Conservation (phyloP, 2,888 invertebrate species). For the Pegoplata infirma region DNA sequence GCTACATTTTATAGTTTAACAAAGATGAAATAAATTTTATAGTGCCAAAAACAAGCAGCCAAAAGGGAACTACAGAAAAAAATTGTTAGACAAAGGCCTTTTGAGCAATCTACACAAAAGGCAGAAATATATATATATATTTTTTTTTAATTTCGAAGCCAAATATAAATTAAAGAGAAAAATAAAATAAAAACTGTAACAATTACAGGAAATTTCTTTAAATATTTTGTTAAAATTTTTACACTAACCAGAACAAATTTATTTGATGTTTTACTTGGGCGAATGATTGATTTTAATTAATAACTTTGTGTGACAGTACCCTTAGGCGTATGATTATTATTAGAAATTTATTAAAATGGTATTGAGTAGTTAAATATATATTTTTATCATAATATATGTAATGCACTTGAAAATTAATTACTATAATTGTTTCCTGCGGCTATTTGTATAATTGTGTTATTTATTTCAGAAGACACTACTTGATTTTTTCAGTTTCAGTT, state of each 20-base stretch:
- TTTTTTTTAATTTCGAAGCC: neutral
- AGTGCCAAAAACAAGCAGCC: constrained; percentile 41
- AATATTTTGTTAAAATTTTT: neutral
- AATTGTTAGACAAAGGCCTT: constrained; percentile 30
- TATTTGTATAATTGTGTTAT: too few relatives aligned
- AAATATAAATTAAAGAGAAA: neutral
- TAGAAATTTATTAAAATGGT: neutral
- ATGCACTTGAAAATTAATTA: too few relatives aligned
- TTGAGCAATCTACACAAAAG: neutral
- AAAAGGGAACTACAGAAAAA: constrained; percentile 27
- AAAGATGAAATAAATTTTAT: constrained; percentile 35
- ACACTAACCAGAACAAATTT: neutral
- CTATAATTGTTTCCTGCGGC: too few relatives aligned
- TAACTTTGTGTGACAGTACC: neutral
- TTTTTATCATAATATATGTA: too few relatives aligned
- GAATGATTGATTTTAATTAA: neutral
- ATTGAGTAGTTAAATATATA: too few relatives aligned
- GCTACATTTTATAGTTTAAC: constrained; percentile 41
- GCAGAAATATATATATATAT: neutral
- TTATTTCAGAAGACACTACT: too few relatives aligned
- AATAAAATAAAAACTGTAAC: neutral
- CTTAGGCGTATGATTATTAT: neutral
- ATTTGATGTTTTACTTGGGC: neutral
- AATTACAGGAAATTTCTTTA: neutral
- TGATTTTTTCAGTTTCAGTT: constrained; percentile 18